A percentile compares a stretch with the other conserved stretches of the same genome.
These are phyloP conservation scores for Brachystomella parvula DNA, from an alignment of 1,140 invertebrate genomes.

Conservation along the genomic window DNA sequence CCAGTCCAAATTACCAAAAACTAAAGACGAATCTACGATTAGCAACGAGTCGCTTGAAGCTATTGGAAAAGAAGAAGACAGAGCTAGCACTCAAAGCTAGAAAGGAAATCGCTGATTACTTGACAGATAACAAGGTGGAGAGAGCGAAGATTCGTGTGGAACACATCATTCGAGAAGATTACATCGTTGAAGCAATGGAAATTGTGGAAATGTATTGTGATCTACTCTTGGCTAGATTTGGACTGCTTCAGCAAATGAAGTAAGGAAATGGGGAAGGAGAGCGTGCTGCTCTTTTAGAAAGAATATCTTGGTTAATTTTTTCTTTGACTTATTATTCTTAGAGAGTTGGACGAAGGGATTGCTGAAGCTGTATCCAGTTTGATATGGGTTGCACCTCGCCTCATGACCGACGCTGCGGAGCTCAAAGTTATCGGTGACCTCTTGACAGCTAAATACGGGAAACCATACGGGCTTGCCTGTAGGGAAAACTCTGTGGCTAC, in stretches of 20 bases:
- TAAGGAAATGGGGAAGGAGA: conserved; percentile 46
- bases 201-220: conserved; percentile 99
- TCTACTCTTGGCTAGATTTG: conserved; percentile 91
- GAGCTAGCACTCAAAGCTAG: conserved; percentile 91
- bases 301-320: not conserved
- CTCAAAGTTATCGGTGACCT: conserved; percentile 88
- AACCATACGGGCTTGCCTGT: conserved; percentile 79
- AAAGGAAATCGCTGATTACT: conserved; percentile 95
- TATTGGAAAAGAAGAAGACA: conserved; percentile 96
- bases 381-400: conserved; percentile 89
- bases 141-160: conserved; percentile 93
- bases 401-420: conserved; percentile 74
- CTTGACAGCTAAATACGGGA: conserved; percentile 86
- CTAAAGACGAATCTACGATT: conserved; percentile 92
- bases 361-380: conserved; percentile 92
- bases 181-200: conserved; percentile 98
- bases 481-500: conserved; percentile 66
- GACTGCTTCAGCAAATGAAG: conserved; percentile 95
- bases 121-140: conserved; percentile 81
- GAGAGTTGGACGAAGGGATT: conserved; percentile 86
- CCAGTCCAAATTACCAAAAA: conserved; percentile 82
- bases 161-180: conserved; percentile 97
- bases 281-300: not conserved
- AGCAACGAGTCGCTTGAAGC: conserved; percentile 83
- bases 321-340: conserved; percentile 41